Conservation (phyloP, 2,797 vertebrate species). For the Ispidina picta region DNA sequence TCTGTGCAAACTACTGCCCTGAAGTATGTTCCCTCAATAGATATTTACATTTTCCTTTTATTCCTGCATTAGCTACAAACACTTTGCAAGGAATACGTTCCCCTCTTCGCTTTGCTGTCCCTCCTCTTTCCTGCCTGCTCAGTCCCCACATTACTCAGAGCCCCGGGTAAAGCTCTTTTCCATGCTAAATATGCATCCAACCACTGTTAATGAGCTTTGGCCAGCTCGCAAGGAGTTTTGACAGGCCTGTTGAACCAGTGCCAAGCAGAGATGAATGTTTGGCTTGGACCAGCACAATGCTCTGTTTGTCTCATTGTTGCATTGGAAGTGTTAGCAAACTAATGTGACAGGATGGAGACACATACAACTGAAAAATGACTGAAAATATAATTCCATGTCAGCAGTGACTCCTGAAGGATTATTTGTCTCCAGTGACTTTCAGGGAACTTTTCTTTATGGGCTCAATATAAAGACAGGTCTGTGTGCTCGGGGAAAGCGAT, state of each 20-base stretch:
- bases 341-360: conserved; percentile 71
- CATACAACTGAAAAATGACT: conserved; percentile 58
- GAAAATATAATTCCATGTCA: conserved; percentile 69
- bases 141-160: neutral
- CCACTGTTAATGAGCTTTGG: conserved; percentile 75
- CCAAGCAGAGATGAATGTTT: conserved; percentile 76
- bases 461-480: conserved; percentile 53
- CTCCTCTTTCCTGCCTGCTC: neutral
- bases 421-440: conserved; percentile 60
- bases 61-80: neutral
- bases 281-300: conserved; percentile 72
- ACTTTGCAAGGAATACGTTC: neutral
- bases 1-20: neutral
- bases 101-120: neutral
- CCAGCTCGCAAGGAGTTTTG: conserved; percentile 70
- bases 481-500: neutral
- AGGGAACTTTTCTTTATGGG: conserved; percentile 43
- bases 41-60: neutral
- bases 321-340: conserved; percentile 76
- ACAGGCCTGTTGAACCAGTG: conserved; percentile 66
- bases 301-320: conserved; percentile 77
- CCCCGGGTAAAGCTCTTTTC: conserved; percentile 65
- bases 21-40: neutral
- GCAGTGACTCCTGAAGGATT: conserved; percentile 65
- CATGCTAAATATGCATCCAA: conserved; percentile 68